These are phyloP conservation scores for Crotalus helleri DNA, from an alignment of 2,113 vertebrate genomes.

Conservation along the genomic window DNA sequence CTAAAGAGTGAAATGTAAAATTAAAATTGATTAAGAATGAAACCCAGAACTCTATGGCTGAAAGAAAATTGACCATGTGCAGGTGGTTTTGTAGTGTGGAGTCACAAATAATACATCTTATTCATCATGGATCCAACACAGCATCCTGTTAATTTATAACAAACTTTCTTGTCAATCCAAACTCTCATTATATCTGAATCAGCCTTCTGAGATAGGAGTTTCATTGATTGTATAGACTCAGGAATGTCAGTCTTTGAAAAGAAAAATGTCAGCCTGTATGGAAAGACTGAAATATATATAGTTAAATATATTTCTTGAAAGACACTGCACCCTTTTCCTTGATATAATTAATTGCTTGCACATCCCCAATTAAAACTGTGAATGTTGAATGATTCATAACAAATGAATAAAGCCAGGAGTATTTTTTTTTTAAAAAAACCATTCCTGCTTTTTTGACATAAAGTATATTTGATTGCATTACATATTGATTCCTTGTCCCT, in stretches of 20 bases:
- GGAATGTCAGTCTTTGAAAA: not conserved
- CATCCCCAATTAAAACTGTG: not conserved
- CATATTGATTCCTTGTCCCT: not conserved
- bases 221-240: slow-evolving; percentile 1
- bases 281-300: not conserved
- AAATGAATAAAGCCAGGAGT: not conserved
- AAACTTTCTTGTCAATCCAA: slow-evolving; percentile 3
- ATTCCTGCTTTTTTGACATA: not conserved
- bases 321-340: not conserved
- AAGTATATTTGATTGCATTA: not conserved
- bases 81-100: not conserved
- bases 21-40: slow-evolving; percentile 14
- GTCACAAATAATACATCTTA: not conserved
- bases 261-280: not conserved
- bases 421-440: not conserved
- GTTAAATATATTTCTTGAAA: not conserved
- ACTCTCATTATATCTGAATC: slow-evolving; percentile 2
- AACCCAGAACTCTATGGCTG: not conserved
- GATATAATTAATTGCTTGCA: not conserved
- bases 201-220: not conserved
- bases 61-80: not conserved
- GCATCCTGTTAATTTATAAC: slow-evolving; percentile 10
- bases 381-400: not conserved
- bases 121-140: not conserved
- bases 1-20: not conserved